phyloP scores from a whole-genome alignment of 1,140 invertebrate species.

The Druon quercuslanigerum region DNA sequence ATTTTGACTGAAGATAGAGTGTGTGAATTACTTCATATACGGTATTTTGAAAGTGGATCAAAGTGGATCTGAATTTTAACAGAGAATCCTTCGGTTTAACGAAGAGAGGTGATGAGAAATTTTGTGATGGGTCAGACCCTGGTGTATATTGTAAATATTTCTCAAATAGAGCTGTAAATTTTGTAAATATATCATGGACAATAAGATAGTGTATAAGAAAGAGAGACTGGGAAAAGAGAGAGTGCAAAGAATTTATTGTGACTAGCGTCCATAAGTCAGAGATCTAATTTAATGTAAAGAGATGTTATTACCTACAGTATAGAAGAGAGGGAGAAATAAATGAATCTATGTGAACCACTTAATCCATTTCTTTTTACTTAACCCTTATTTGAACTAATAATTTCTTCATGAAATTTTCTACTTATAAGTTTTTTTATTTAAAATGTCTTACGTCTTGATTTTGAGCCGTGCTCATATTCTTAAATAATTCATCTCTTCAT shows the following conservation, averaged over 20 bases:
- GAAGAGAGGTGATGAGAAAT: slow-evolving; percentile 22
- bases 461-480: background rate
- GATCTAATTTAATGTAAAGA: slow-evolving; percentile 71
- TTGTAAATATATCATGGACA: slow-evolving; percentile 66
- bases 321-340: slow-evolving; percentile 57
- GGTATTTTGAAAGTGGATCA: background rate
- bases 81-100: slow-evolving; percentile 20
- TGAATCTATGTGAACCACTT: slow-evolving; percentile 54
- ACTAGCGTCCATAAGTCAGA: slow-evolving; percentile 69
- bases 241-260: slow-evolving; percentile 55
- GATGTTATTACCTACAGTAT: slow-evolving; percentile 54
- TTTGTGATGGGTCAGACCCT: slow-evolving; percentile 31
- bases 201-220: slow-evolving; percentile 54
- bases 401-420: background rate
- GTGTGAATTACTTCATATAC: slow-evolving; percentile 11
- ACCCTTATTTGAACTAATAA: background rate
- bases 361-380: slow-evolving; percentile 35
- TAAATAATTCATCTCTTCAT: background rate
- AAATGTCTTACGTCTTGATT: background rate
- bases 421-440: background rate
- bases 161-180: slow-evolving; percentile 28
- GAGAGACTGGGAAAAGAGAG: slow-evolving; percentile 40
- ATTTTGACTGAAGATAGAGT: background rate
- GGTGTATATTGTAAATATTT: slow-evolving; percentile 55
- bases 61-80: background rate